Percentiles rank a stretch among this genome's conserved stretches.
Evolutionary conservation across 2,797 vertebrate species (phyloP).

Genomic region (Phrynocephalus vlangalii): DNA sequence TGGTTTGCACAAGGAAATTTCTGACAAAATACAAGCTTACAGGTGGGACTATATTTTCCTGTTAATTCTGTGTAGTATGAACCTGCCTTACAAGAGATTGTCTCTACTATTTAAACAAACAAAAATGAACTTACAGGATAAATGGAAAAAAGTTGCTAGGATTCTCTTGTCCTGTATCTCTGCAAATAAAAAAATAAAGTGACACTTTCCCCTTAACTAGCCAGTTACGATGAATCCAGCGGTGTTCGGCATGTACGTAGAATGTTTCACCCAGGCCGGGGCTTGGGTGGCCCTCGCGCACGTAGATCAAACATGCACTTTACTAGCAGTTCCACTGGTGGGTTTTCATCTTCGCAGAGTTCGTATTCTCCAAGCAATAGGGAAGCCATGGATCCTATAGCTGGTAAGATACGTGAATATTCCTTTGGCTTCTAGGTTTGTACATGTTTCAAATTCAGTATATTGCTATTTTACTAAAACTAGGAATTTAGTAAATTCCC

Average conservation of each 20-base stretch:
- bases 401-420: constrained; percentile 83
- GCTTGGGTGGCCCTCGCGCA: constrained; percentile 94
- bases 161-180: rapidly evolving
- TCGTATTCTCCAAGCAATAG: constrained; percentile 99
- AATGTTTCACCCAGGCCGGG: constrained; percentile 98
- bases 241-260: constrained; percentile 98
- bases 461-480: neutral
- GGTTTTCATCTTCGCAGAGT: constrained; percentile 97
- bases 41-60: neutral
- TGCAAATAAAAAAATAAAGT: neutral
- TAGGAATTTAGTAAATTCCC: neutral
- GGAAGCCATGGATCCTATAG: constrained; percentile 99
- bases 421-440: rapidly evolving
- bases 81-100: neutral
- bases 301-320: constrained; percentile 99
- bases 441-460: neutral
- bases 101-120: neutral
- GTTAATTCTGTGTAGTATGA: neutral
- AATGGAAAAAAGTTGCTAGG: neutral
- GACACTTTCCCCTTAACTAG: constrained; percentile 82
- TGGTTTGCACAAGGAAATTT: neutral
- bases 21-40: too few relatives aligned
- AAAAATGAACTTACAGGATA: neutral
- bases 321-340: constrained; percentile 96
- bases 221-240: constrained; percentile 93